Evolutionary conservation across 2,797 vertebrate species (phyloP).

Genomic region (Melanotaenia boesemani): DNA sequence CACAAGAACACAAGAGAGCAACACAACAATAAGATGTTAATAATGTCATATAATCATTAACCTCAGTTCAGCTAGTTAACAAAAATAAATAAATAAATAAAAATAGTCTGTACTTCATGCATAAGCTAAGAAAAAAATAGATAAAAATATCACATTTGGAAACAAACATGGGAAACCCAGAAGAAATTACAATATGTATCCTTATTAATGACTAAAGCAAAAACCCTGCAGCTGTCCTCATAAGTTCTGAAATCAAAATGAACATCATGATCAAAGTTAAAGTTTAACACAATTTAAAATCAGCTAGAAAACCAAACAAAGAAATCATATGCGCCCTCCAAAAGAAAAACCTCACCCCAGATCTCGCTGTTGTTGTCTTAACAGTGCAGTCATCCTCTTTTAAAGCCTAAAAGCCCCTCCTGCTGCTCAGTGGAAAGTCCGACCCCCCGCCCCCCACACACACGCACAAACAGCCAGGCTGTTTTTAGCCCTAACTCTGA

Average conservation of each 20-base stretch:
- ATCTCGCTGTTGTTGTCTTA: background rate
- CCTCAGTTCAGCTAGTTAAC: too few species aligned
- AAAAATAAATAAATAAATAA: too few species aligned
- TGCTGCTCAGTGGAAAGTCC: constrained; percentile 14
- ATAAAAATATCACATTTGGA: too few species aligned
- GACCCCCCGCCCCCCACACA: background rate
- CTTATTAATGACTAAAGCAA: background rate
- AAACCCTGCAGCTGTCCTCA: background rate
- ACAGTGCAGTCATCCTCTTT: background rate
- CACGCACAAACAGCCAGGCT: background rate
- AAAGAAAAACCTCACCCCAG: constrained; percentile 36
- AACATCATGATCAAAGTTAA: background rate
- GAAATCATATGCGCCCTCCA: background rate
- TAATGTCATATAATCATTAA: too few species aligned
- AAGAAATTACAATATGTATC: background rate
- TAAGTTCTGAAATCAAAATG: background rate
- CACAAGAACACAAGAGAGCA: background rate
- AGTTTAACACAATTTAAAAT: background rate
- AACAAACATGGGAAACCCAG: background rate
- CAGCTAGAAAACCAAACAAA: background rate
- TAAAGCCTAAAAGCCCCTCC: constrained; percentile 37
- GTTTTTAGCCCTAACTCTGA: background rate
- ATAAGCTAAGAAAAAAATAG: background rate
- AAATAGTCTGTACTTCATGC: background rate
- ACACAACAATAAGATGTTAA: background rate